These are phyloP conservation scores for Sitophilus oryzae DNA, from an alignment of 1,140 invertebrate genomes.

Conservation along the genomic window DNA sequence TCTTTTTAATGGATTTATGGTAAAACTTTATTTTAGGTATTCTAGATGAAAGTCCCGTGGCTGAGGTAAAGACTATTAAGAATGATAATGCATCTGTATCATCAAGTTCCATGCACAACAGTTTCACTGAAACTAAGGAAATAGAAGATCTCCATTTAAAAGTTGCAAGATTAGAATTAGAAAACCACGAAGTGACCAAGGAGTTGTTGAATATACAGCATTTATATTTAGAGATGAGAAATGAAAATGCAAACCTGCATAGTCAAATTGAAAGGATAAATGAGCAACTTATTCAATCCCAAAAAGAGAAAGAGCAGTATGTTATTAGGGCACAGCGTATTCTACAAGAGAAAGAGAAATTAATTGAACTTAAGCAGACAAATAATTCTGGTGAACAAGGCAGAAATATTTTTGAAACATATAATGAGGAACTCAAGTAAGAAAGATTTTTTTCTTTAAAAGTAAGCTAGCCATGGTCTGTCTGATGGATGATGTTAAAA, in stretches of 20 bases:
- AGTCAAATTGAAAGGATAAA: constrained; percentile 48
- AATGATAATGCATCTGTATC: constrained; percentile 15
- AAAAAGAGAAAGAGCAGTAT: constrained; percentile 64
- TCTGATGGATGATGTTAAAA: background rate
- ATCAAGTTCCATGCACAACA: constrained; percentile 19
- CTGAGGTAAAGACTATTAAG: constrained; percentile 6
- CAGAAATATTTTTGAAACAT: constrained; percentile 29
- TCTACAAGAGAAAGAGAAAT: constrained; percentile 69
- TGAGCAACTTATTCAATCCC: constrained; percentile 52
- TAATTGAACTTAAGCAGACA: constrained; percentile 49
- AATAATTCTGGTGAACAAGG: constrained; percentile 20
- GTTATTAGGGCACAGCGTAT: constrained; percentile 66
- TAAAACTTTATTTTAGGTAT: constrained; percentile 9
- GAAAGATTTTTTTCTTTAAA: background rate
- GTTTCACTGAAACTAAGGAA: constrained; percentile 31
- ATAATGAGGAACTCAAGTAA: constrained; percentile 38
- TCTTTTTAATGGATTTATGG: background rate
- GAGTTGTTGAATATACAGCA: constrained; percentile 44
- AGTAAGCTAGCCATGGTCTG: background rate
- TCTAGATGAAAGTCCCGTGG: constrained; percentile 10
- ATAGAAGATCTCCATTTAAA: constrained; percentile 39
- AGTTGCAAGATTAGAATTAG: constrained; percentile 41
- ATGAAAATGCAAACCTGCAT: constrained; percentile 36
- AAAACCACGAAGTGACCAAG: constrained; percentile 45
- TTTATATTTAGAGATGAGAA: constrained; percentile 36